These are phyloP conservation scores for Distichodus sexfasciatus DNA, from an alignment of 2,797 vertebrate species.

Conservation along the genomic window DNA sequence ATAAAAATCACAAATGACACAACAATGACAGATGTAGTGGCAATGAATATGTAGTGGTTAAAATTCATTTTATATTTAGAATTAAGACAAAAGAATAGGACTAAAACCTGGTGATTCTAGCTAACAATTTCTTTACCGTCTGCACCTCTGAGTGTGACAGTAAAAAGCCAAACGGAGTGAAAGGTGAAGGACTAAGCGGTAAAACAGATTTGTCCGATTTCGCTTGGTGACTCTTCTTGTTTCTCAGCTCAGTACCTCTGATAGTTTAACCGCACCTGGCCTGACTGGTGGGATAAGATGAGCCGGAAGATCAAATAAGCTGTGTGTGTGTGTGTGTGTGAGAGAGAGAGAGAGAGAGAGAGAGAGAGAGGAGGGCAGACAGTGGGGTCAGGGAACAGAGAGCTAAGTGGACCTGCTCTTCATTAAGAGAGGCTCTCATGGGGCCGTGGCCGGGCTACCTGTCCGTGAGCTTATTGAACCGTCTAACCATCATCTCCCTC, in stretches of 20 bases:
- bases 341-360: conserved; percentile 28
- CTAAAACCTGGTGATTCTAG: background rate
- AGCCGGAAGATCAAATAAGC: conserved; percentile 82
- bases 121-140: background rate
- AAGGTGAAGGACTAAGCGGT: conserved; percentile 3
- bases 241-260: background rate
- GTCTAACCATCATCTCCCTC: conserved; percentile 82
- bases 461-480: conserved; percentile 91
- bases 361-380: conserved; percentile 56
- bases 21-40: too few species aligned
- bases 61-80: too few species aligned
- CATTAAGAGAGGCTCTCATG: conserved; percentile 88
- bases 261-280: conserved; percentile 18
- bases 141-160: too few species aligned
- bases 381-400: conserved; percentile 81
- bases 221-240: conserved; percentile 54
- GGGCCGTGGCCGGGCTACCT: conserved; percentile 91
- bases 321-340: conserved; percentile 21
- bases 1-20: too few species aligned
- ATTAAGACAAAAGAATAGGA: too few species aligned
- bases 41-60: too few species aligned
- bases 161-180: too few species aligned
- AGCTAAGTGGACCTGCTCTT: conserved; percentile 94
- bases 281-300: conserved; percentile 60
- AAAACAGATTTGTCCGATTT: background rate